phyloP scores from a whole-genome alignment of 2,888 invertebrate genomes.

The Harpalus rufipes region DNA sequence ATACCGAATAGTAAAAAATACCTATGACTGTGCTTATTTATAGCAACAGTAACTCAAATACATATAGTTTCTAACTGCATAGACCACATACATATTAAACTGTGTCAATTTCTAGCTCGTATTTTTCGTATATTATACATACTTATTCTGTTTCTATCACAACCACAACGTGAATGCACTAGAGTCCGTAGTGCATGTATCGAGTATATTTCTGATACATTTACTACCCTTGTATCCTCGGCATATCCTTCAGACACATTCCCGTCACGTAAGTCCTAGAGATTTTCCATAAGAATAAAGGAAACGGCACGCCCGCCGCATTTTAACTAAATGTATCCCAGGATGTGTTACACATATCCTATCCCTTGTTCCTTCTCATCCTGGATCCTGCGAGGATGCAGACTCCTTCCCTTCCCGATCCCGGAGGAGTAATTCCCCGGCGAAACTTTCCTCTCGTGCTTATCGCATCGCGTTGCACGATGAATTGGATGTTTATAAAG shows the following conservation, averaged over 20 bases:
- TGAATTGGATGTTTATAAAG: conserved; percentile 44
- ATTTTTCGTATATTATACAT: too few relatives aligned
- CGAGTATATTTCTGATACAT: conserved; percentile 60
- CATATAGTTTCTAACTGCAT: too few relatives aligned
- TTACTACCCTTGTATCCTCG: not conserved
- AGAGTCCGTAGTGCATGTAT: conserved; percentile 21
- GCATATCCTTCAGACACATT: conserved; percentile 11
- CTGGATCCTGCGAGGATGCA: conserved; percentile 10
- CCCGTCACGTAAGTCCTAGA: conserved; percentile 55
- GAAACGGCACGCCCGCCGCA: conserved; percentile 58
- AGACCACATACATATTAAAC: too few relatives aligned
- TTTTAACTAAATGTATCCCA: conserved; percentile 59
- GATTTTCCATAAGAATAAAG: conserved; percentile 65
- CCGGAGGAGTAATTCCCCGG: conserved; percentile 12
- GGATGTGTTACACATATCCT: conserved; percentile 63
- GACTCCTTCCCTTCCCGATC: not conserved
- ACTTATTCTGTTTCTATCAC: too few relatives aligned
- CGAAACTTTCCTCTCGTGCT: conserved; percentile 30
- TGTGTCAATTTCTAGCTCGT: too few relatives aligned
- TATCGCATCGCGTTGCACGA: not conserved
- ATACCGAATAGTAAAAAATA: too few relatives aligned
- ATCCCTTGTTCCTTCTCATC: conserved; percentile 28
- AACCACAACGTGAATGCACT: not conserved
- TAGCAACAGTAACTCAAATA: too few relatives aligned
- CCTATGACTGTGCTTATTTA: too few relatives aligned